These are phyloP conservation scores for Isoperla grammatica DNA, from an alignment of 2,888 invertebrate species.

Conservation along the genomic window DNA sequence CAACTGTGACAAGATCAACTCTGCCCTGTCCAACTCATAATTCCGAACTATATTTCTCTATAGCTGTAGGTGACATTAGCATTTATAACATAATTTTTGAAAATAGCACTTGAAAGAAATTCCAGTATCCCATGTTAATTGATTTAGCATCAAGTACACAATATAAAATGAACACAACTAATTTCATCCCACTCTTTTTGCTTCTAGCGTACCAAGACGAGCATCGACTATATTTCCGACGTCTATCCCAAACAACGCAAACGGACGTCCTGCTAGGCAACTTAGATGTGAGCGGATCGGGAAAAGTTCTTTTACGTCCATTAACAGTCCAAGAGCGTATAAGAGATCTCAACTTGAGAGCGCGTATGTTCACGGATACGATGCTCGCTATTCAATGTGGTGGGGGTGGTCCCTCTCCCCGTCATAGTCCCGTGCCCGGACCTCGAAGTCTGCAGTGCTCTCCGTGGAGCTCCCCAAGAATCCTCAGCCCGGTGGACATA, in stretches of 20 bases:
- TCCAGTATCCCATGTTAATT: too few species aligned
- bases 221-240: constrained; percentile 43
- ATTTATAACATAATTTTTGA: too few species aligned
- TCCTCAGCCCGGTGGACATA: constrained; percentile 46
- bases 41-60: too few species aligned
- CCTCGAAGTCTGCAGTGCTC: constrained; percentile 43
- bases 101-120: too few species aligned
- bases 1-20: too few species aligned
- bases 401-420: constrained; percentile 35
- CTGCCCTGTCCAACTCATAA: too few species aligned
- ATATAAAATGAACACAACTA: too few species aligned
- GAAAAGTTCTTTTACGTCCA: constrained; percentile 42
- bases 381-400: constrained; percentile 43
- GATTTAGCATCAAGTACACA: too few species aligned
- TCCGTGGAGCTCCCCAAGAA: constrained; percentile 47
- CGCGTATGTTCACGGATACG: constrained; percentile 46
- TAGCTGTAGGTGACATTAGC: too few species aligned
- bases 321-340: constrained; percentile 46
- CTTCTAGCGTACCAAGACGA: constrained; percentile 39
- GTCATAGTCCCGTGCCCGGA: constrained; percentile 36
- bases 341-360: constrained; percentile 45
- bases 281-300: constrained; percentile 41
- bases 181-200: too few species aligned
- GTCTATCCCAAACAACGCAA: constrained; percentile 46
- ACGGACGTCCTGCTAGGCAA: constrained; percentile 45